phyloP scores from a whole-genome alignment of 2,888 invertebrate genomes.

The Lasioglossum marginatum region DNA sequence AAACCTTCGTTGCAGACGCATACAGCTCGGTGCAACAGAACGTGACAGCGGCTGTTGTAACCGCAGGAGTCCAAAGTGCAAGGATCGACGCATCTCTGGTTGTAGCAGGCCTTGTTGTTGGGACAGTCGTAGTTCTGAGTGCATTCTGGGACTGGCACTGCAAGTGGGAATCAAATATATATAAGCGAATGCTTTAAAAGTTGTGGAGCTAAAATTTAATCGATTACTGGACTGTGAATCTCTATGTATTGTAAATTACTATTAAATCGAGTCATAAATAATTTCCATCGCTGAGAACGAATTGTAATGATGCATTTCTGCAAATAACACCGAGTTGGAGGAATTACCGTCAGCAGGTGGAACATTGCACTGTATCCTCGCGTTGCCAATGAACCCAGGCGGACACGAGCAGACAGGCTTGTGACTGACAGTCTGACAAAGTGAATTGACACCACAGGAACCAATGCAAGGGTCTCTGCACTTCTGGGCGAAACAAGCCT shows the following conservation, averaged over 20 bases:
- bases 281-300: not conserved
- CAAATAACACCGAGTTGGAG: not conserved
- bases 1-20: conserved; percentile 93
- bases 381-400: conserved; percentile 90
- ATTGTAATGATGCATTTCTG: not conserved
- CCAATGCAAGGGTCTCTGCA: conserved; percentile 94
- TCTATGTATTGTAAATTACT: not conserved
- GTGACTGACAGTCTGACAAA: conserved; percentile 92
- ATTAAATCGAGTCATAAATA: not conserved
- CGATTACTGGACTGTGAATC: too few species aligned
- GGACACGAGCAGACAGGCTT: conserved; percentile 94
- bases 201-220: not conserved
- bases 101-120: conserved; percentile 93
- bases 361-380: conserved; percentile 90
- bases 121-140: conserved; percentile 91
- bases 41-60: conserved; percentile 91
- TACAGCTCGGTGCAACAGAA: conserved; percentile 91
- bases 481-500: conserved; percentile 92
- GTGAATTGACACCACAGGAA: conserved; percentile 93
- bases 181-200: not conserved
- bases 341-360: conserved; percentile 66
- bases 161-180: conserved; percentile 64
- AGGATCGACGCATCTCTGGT: conserved; percentile 90
- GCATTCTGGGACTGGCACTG: conserved; percentile 89
- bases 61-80: conserved; percentile 91